phyloP scores from a whole-genome alignment of 2,113 vertebrate genomes.

The Tachycineta bicolor region DNA sequence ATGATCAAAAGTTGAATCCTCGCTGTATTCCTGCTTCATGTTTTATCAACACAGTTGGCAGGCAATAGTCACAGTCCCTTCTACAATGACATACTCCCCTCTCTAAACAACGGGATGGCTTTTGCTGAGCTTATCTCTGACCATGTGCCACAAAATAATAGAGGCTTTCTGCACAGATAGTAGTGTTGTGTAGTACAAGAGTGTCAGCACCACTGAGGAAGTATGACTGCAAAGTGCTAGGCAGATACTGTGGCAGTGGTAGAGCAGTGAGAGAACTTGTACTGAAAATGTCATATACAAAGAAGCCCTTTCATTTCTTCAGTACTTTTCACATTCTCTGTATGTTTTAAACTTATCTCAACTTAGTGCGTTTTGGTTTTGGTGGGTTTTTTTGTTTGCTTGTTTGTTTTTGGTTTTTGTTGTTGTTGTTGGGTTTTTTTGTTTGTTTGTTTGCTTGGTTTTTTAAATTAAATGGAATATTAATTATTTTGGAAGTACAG shows the following conservation, averaged over 20 bases:
- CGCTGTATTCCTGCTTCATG: background rate
- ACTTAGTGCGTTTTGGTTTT: background rate
- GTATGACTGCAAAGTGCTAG: background rate
- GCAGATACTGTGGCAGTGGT: background rate
- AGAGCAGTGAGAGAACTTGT: background rate
- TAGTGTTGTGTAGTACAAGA: background rate
- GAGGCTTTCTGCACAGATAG: background rate
- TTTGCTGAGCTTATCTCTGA: background rate
- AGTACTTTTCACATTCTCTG: background rate
- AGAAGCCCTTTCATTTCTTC: background rate
- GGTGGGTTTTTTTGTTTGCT: no score
- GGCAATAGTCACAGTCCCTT: background rate
- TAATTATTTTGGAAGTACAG: background rate
- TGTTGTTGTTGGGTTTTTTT: no score
- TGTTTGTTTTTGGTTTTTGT: no score
- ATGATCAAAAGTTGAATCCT: background rate
- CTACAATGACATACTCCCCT: background rate
- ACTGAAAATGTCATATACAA: background rate
- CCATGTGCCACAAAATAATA: background rate
- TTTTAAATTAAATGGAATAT: background rate
- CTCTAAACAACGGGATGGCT: background rate
- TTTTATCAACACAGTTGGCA: background rate
- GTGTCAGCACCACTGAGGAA: background rate
- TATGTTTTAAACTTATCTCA: background rate
- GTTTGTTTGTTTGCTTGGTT: no score